Evolutionary conservation across 2,113 vertebrate species (phyloP).

Genomic region (Ginglymostoma cirratum): DNA sequence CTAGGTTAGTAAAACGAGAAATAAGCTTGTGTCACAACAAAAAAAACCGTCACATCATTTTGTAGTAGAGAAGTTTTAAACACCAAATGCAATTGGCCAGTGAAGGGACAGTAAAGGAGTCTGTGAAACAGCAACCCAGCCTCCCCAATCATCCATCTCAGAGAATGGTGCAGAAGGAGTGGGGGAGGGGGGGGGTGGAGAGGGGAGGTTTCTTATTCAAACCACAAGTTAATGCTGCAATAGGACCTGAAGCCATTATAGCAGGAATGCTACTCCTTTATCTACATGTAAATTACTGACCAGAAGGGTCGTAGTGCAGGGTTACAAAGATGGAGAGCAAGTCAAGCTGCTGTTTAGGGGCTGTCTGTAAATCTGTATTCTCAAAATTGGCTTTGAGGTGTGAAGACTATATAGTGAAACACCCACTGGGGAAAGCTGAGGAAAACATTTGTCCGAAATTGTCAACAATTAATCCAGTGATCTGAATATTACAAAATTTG

Average conservation of each 20-base stretch:
- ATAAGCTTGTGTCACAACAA: not conserved
- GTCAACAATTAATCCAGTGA: not conserved
- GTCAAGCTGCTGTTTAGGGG: not conserved
- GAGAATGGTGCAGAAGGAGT: not conserved
- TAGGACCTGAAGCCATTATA: conserved; percentile 18
- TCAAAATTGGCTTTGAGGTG: not conserved
- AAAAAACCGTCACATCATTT: not conserved
- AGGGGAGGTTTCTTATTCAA: not conserved
- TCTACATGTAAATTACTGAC: conserved; percentile 4
- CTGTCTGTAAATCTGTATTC: not conserved
- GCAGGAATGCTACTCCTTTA: conserved; percentile 16
- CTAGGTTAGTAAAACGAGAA: not conserved
- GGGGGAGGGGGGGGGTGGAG: conserved; percentile 12
- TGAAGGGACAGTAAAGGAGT: not conserved
- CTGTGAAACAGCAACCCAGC: not conserved
- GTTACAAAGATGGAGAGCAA: not conserved
- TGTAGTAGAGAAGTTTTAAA: conserved; percentile 10
- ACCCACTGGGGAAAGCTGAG: not conserved
- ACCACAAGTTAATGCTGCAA: not conserved
- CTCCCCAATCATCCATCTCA: not conserved
- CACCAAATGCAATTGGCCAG: not conserved
- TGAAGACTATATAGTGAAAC: not conserved
- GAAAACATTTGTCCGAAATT: not conserved
- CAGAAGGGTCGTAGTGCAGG: not conserved
- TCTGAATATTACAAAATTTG: not conserved